phyloP scores from a whole-genome alignment of 2,888 invertebrate species.

The Kuschelorhynchus macadamiae region DNA sequence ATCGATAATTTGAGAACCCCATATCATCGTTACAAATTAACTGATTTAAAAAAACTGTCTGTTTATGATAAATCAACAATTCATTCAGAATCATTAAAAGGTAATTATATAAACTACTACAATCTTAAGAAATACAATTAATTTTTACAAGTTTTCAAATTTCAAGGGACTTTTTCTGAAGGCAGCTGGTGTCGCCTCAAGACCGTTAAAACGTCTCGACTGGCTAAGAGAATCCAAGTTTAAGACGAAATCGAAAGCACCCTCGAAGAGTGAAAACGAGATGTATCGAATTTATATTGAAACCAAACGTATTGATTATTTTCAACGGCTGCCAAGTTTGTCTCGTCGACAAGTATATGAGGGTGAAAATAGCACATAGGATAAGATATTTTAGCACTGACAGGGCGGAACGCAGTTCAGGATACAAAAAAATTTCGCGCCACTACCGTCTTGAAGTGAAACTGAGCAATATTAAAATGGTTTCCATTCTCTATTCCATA shows the following conservation, averaged over 20 bases:
- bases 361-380: constrained; percentile 32
- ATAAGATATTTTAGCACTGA: constrained; percentile 7
- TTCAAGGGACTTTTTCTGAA: constrained; percentile 11
- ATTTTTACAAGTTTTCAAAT: too few species aligned
- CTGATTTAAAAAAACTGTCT: too few species aligned
- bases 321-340: constrained; percentile 38
- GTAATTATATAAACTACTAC: too few species aligned
- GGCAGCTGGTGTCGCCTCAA: constrained; percentile 22
- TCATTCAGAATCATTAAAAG: too few species aligned
- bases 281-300: constrained; percentile 62
- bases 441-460: too few species aligned
- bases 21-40: too few species aligned
- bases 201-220: constrained; percentile 42
- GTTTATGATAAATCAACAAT: too few species aligned
- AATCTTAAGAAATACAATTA: too few species aligned
- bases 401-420: constrained; percentile 10
- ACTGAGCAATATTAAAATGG: too few species aligned
- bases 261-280: constrained; percentile 62
- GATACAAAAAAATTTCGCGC: neutral
- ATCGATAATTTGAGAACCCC: too few species aligned
- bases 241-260: constrained; percentile 38
- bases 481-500: too few species aligned
- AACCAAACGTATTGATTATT: constrained; percentile 46
- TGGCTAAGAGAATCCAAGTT: constrained; percentile 21
- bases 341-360: constrained; percentile 43